These are phyloP conservation scores for Chalcis sispes DNA, from an alignment of 2,888 invertebrate species.

Conservation along the genomic window DNA sequence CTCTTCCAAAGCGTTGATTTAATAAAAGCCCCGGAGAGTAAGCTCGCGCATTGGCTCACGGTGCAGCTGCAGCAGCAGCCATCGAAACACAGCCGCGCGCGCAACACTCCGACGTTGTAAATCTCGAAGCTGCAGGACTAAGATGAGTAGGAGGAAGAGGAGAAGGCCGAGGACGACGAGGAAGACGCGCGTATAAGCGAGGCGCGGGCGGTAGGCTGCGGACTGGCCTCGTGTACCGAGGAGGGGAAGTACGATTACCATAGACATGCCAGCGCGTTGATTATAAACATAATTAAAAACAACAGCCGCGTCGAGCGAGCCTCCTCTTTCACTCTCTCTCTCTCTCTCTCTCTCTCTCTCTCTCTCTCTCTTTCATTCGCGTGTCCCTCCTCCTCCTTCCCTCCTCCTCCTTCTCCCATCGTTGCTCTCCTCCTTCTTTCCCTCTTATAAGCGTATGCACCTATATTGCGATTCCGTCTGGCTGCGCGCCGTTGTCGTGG, in stretches of 20 bases:
- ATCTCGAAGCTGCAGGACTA: conserved; percentile 15
- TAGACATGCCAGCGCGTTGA: conserved; percentile 73
- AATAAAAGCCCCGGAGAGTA: too few relatives aligned
- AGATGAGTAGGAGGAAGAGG: not conserved
- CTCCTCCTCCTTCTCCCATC: not conserved
- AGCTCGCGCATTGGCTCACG: too few relatives aligned
- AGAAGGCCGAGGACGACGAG: not conserved
- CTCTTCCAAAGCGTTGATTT: too few relatives aligned
- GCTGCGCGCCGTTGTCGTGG: conserved; percentile 51
- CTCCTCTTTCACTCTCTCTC: conserved; percentile 16
- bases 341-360: not conserved
- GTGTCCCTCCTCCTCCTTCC: conserved; percentile 30
- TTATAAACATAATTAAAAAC: conserved; percentile 76
- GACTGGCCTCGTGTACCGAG: not conserved
- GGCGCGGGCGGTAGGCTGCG: conserved; percentile 24
- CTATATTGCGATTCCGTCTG: too few relatives aligned
- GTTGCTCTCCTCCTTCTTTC: not conserved
- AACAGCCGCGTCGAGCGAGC: conserved; percentile 65
- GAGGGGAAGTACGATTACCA: conserved; percentile 66
- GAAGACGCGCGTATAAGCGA: not conserved
- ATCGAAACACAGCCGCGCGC: not conserved
- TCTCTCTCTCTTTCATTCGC: conserved; percentile 7
- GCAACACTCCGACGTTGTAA: conserved; percentile 36
- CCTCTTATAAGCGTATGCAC: conserved; percentile 65
- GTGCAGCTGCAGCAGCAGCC: not conserved